These are phyloP conservation scores for Chinchilla lanigera DNA, from an alignment of 2,113 vertebrate species.

Conservation along the genomic window DNA sequence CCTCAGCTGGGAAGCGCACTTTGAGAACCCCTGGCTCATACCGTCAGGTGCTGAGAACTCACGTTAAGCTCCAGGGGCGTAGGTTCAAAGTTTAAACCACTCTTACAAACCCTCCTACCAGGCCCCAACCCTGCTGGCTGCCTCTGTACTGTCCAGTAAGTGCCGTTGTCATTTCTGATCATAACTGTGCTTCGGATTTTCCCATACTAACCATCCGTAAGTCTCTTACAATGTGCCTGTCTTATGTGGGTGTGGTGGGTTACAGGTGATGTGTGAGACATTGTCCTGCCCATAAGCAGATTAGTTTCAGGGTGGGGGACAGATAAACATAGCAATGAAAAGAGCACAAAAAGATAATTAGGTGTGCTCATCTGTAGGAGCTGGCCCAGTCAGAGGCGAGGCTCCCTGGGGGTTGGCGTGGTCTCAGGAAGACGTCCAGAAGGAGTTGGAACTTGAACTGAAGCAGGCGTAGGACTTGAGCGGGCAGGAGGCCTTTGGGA, in stretches of 20 bases:
- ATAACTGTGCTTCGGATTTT: background rate
- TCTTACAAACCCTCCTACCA: background rate
- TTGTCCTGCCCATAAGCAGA: conserved; percentile 63
- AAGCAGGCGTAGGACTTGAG: background rate
- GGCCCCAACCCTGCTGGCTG: background rate
- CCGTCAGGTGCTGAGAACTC: background rate
- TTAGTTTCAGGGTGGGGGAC: conserved; percentile 9
- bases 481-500: conserved; percentile 31
- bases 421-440: background rate
- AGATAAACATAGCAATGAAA: conserved; percentile 43
- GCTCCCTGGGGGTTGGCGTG: background rate
- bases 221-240: background rate
- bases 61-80: background rate
- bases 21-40: background rate
- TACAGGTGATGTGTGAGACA: background rate
- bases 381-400: background rate
- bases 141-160: background rate
- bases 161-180: background rate
- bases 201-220: background rate
- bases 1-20: background rate
- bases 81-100: background rate
- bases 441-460: conserved; percentile 63
- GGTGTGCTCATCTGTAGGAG: background rate
- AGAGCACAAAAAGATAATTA: conserved; percentile 32
- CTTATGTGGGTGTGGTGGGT: background rate